phyloP scores from a whole-genome alignment of 1,140 invertebrate genomes.

The Dryas iulia region DNA sequence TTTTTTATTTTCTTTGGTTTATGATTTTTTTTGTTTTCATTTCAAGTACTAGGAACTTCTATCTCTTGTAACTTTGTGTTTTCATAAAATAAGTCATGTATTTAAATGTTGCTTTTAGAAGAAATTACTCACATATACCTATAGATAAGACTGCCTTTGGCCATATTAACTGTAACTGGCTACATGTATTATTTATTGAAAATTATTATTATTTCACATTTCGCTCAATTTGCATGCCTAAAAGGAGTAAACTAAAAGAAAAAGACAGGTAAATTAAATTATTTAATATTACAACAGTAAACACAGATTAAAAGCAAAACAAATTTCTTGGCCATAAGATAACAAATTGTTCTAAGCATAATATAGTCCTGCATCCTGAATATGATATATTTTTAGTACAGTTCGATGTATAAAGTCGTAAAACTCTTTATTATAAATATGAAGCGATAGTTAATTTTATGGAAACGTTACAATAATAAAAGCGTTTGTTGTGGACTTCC shows the following conservation, averaged over 20 bases:
- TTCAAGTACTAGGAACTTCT: too few species aligned
- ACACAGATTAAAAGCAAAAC: not conserved
- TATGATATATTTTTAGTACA: slow-evolving; percentile 47
- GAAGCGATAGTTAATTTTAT: slow-evolving; percentile 56
- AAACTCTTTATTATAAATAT: slow-evolving; percentile 66
- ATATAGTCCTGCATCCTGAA: slow-evolving; percentile 51
- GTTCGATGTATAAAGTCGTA: slow-evolving; percentile 58
- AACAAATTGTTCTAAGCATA: slow-evolving; percentile 49
- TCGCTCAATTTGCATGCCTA: not conserved
- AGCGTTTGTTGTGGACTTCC: slow-evolving; percentile 43
- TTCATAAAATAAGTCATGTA: too few species aligned
- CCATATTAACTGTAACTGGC: too few species aligned
- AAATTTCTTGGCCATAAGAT: slow-evolving; percentile 25
- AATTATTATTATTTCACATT: not conserved
- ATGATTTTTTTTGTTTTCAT: too few species aligned
- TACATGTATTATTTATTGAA: too few species aligned
- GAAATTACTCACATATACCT: too few species aligned
- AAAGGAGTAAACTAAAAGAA: not conserved
- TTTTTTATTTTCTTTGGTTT: too few species aligned
- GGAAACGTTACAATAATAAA: slow-evolving; percentile 55
- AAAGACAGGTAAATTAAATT: not conserved
- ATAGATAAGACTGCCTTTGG: too few species aligned
- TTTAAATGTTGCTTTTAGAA: too few species aligned
- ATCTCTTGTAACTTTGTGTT: too few species aligned
- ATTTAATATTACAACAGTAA: not conserved